Evolutionary conservation across 2,888 invertebrate species (phyloP), one percentile per base, ranked within the genome.

Genomic region (Loripinus fragilis): DNA sequence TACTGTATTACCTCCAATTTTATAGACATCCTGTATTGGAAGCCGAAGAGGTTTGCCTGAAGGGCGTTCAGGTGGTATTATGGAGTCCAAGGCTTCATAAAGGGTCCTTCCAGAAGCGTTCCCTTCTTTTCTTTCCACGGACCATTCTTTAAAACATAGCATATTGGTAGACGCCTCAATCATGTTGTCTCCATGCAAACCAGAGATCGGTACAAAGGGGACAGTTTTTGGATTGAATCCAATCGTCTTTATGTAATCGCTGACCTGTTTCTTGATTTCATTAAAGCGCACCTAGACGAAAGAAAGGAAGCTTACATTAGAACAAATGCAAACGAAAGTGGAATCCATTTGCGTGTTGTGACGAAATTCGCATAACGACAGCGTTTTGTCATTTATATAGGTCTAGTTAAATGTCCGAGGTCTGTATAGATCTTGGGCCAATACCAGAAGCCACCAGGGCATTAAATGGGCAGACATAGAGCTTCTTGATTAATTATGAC

Each of bases 151-250:
- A 94, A 94, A 95, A 80, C 83, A 83, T 17, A 12, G 0, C 82
- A 85, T 99, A 95, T 98, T 99, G 92, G 95, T 95, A 72, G 98
- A 98, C 84, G 96, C 94, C 95, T 99, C 99, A 95, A 99, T 95
- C 99, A 99, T 99, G 96, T 99, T 99, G 95, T 99, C 99, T 94
- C 99, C 99, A 94, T 99, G 97, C 99, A 99, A 99, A 92, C 99
- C 99, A 93, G 99, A 99, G 94, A 99, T 99, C 93, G 99, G 99
- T 81, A 99, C 99, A 95, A 99, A 99, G 87, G 99, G 96, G 91
- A 99, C 99, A 72, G 97, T 96, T 89, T 97, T 97, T 85, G 99
- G 99, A 94, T 99, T 99, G 96, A 99, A 99, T 95, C 99, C 99
- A 92, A 99, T 98, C 95, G 99, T 99, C 96, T 99, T 99, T 94